Percentiles rank a stretch among this genome's conserved stretches.
Evolutionary conservation across 2,113 vertebrate genomes (phyloP).

Genomic region (Eptesicus fuscus): DNA sequence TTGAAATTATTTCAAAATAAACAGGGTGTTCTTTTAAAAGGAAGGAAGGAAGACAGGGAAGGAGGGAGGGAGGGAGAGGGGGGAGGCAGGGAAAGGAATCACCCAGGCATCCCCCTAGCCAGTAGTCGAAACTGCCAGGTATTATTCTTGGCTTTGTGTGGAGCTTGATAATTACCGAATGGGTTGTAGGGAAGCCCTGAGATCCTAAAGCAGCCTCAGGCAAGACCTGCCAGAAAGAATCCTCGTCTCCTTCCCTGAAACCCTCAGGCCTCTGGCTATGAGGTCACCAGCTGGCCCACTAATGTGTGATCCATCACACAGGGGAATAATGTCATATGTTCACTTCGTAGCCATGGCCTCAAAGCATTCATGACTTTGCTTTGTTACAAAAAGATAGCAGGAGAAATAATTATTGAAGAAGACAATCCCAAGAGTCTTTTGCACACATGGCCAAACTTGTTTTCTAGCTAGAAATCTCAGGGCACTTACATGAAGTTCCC

Average conservation of each 20-base stretch:
- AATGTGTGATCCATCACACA: not conserved
- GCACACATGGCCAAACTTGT: not conserved
- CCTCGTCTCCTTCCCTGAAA: not conserved
- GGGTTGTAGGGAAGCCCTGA: not conserved
- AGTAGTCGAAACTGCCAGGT: not conserved
- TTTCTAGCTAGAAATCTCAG: not conserved
- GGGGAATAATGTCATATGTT: not conserved
- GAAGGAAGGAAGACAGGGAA: not conserved
- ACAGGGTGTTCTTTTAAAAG: not conserved
- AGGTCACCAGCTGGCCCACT: not conserved
- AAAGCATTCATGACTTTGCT: not conserved
- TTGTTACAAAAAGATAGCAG: conserved; percentile 1
- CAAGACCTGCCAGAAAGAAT: not conserved
- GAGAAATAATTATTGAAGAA: not conserved
- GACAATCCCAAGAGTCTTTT: not conserved
- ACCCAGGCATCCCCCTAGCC: too few species aligned
- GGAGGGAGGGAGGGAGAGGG: accelerated
- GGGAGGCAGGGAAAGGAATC: not conserved
- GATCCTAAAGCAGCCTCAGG: not conserved
- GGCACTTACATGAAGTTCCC: not conserved
- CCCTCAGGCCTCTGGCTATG: not conserved
- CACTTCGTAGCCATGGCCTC: not conserved
- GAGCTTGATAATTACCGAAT: not conserved
- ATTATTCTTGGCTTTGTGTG: not conserved
- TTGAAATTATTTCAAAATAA: not conserved